Evolutionary conservation across 2,797 vertebrate genomes (phyloP), one percentile per base, ranked within the genome.

Genomic region (Percopsis omiscomaycus): DNA sequence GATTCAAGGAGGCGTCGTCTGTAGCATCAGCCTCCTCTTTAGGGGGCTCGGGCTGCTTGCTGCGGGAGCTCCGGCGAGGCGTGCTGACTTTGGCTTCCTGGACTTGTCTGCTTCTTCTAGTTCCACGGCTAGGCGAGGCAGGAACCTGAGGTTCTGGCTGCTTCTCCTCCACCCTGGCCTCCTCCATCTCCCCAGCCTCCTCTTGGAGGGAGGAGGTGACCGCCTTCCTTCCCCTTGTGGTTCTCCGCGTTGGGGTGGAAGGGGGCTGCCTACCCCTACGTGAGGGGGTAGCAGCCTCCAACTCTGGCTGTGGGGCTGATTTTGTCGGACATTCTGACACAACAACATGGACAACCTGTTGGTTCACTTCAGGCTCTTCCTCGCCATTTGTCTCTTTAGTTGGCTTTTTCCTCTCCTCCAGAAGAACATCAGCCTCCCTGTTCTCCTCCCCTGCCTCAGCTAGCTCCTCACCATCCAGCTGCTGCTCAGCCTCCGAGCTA

Each of bases 31-130:
- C 61, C 15, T 69, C 72, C 0, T 78, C 81, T 61, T 68, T 79
- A 4, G 70, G 30, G 61, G 72, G 72, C 28, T 55, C 66, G 37
- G 71, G 63, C 69, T 62, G 77, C 15, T 68, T 13, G 69, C 85
- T 95, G 71, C 89, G 94, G 55, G 82, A 61, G 48, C 88, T 93
- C 83, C 92, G 91, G 12, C 89, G 88, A 48, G 92, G 92, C 69
- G 90, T 89, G 67, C 59, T 64, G 27, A 78, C 14, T 74, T 85
- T 80, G 37, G 58, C 50, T 37, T 87, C 89, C 58, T 59, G 71
- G 46, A 72, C 85, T 60, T 48, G 84, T 73, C 78, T 91, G 37
- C 42, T 46, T 76, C 84, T 91, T 80, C 90, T 89, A n/a, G 85
- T 82, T 60, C 88, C 84, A n/a, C 86, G 91, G 75, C 78, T 88